Evolutionary conservation across 1,140 invertebrate species (phyloP).

Genomic region (Meloidogyne chitwoodi): DNA sequence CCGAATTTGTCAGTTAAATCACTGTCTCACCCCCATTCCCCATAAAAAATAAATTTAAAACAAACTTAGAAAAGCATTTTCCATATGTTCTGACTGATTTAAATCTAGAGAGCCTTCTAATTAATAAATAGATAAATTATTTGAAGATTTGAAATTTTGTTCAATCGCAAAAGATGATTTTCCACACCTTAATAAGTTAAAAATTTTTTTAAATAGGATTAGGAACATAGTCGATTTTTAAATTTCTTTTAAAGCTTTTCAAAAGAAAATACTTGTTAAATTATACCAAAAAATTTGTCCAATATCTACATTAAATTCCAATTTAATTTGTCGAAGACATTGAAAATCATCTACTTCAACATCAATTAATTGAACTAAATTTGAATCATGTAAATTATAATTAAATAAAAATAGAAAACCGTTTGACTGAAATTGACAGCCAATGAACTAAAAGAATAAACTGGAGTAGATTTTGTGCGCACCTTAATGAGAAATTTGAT

Average conservation of each 20-base stretch:
- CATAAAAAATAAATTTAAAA: not conserved
- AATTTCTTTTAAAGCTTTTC: too few species aligned
- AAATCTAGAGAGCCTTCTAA: not conserved
- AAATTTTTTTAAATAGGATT: not conserved
- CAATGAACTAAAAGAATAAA: constrained; percentile 91
- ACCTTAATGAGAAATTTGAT: constrained; percentile 65
- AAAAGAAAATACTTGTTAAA: not conserved
- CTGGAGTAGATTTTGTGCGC: constrained; percentile 87
- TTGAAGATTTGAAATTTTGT: not conserved
- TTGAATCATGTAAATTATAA: constrained; percentile 24
- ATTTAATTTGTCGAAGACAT: not conserved
- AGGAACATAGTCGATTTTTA: too few species aligned
- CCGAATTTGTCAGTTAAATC: too few species aligned
- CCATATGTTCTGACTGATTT: not conserved
- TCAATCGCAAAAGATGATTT: constrained; percentile 4
- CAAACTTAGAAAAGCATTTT: not conserved
- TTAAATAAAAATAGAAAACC: constrained; percentile 54
- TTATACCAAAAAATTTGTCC: not conserved
- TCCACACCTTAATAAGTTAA: constrained; percentile 8
- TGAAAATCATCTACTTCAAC: constrained; percentile 14
- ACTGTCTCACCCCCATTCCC: not conserved
- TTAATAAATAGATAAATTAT: constrained; percentile 1
- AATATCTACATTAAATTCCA: not conserved
- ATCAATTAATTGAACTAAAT: constrained; percentile 20
- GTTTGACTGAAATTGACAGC: constrained; percentile 65